Base-by-base conservation (phyloP, 2,888 invertebrate genomes). In the Cheilosia pagana region DNA sequence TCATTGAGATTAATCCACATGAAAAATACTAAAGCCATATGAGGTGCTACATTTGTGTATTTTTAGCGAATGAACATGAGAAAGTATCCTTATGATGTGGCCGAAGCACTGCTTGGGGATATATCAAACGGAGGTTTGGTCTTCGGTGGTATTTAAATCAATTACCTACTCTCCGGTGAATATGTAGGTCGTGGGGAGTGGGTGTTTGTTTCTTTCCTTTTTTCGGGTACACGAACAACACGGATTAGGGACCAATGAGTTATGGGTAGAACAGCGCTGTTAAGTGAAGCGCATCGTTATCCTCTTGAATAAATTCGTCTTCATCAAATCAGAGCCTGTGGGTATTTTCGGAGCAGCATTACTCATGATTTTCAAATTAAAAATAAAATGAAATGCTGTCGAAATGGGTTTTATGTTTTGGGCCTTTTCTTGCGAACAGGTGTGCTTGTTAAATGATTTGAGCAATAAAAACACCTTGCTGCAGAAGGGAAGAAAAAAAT, bases 161-260 rank as follows among this genome's bases (percentile, higher is more conserved):
- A 82, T 82, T 82, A 55, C 19, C n/a, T 82, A 41, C 76, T 48
- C 76, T 77, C 76, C 65, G 65, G 0, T 82, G 76, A 82, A 71
- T 82, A 82, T 82, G 45, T 82, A 70, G 81, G 81, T 82, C 71
- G 16, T 25, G 52, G 41, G 48, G 23, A 63, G 39, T 45, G 39
- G 10, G 31, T 19, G 39, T 25, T 5, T 41, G 41, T 53, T 52
- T 28, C 12, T 8, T 28, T 16, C n/a, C 41, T 67, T 39, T n/a
- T 39, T 65, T 52, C 2, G 19, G 23, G 14, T 25, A 52, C n/a
- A 53, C 14, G 8, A 50, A 52, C 4, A 25, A 41, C 52, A 65
- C 2, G n/a, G 39, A 39, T 65, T 65, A 39, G 6, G 35, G 63
- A 35, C 50, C 23, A 63, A 50, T n/a, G 5, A 63, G n/a, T 39